phyloP scores from a whole-genome alignment of 2,888 invertebrate species.

The Pterobdella sp. region DNA sequence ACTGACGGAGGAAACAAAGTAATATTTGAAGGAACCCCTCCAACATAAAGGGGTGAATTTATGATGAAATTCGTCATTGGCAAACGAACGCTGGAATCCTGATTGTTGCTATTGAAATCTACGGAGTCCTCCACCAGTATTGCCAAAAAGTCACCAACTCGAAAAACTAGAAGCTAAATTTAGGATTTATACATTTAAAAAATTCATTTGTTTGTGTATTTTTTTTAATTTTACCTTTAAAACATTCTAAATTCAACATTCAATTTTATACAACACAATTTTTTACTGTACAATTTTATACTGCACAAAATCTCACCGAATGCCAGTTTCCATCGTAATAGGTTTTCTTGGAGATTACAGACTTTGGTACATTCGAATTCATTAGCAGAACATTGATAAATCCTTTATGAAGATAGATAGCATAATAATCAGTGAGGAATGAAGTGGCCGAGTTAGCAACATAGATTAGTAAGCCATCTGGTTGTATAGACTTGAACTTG shows the following conservation, averaged over 20 bases:
- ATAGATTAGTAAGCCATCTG: slow-evolving; percentile 38
- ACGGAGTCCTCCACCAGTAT: slow-evolving; percentile 35
- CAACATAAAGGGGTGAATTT: slow-evolving; percentile 33
- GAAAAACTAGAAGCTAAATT: slow-evolving; percentile 37
- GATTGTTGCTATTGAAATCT: slow-evolving; percentile 39
- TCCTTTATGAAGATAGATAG: slow-evolving; percentile 37
- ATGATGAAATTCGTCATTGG: slow-evolving; percentile 26
- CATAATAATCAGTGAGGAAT: slow-evolving; percentile 35
- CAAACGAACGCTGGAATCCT: slow-evolving; percentile 11
- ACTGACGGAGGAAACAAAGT: slow-evolving; percentile 22
- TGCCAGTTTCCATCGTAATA: slow-evolving; percentile 40
- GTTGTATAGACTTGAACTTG: slow-evolving; percentile 38
- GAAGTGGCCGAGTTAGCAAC: slow-evolving; percentile 30
- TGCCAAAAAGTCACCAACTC: slow-evolving; percentile 39
- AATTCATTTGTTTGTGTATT: neutral
- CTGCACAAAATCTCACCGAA: slow-evolving; percentile 35
- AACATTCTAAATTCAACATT: neutral
- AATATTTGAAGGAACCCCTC: slow-evolving; percentile 34
- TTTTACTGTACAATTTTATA: no score
- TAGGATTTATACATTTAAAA: neutral
- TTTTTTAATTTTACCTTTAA: neutral
- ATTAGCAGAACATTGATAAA: slow-evolving; percentile 32
- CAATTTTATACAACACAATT: neutral
- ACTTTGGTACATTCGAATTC: slow-evolving; percentile 26
- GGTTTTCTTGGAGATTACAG: slow-evolving; percentile 30